These are phyloP conservation scores for Theristus sp. DNA, from an alignment of 2,888 invertebrate species.

Conservation along the genomic window DNA sequence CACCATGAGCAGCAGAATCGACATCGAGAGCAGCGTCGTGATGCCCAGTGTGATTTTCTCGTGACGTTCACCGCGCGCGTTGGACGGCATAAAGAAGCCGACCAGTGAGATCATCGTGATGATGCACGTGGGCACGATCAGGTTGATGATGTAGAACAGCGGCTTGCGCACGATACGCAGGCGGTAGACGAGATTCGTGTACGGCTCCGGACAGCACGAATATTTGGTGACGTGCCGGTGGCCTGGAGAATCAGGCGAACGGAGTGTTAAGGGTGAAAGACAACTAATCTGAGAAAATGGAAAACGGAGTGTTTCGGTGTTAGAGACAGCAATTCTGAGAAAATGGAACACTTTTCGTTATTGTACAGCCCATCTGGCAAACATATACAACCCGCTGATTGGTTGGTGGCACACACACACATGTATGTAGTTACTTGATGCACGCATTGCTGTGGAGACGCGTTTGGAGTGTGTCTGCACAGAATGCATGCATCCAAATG, in stretches of 20 bases:
- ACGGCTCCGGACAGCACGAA: conserved; percentile 25
- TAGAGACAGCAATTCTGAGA: no score
- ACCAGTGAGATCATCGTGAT: conserved; percentile 2
- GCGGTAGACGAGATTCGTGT: conserved; percentile 22
- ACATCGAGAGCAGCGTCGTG: conserved; percentile 31
- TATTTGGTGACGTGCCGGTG: conserved; percentile 16
- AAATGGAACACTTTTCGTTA: no score
- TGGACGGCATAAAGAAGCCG: conserved; percentile 9
- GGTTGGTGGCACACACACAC: no score
- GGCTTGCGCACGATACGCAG: conserved; percentile 23
- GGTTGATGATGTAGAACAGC: conserved; percentile 25
- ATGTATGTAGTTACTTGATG: no score
- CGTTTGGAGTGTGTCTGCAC: no score
- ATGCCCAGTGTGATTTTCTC: conserved; percentile 22
- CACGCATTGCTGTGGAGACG: no score
- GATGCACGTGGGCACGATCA: conserved; percentile 24
- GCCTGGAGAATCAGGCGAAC: neutral
- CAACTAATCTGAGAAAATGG: no score
- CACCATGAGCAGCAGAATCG: conserved; percentile 32
- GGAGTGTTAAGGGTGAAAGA: neutral
- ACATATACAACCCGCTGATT: no score
- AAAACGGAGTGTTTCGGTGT: no score
- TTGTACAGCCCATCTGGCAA: no score
- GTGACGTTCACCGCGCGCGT: conserved; percentile 16
- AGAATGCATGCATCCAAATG: no score